Base-by-base conservation (phyloP, 2,797 vertebrate species). In the Holocentrus rufus region DNA sequence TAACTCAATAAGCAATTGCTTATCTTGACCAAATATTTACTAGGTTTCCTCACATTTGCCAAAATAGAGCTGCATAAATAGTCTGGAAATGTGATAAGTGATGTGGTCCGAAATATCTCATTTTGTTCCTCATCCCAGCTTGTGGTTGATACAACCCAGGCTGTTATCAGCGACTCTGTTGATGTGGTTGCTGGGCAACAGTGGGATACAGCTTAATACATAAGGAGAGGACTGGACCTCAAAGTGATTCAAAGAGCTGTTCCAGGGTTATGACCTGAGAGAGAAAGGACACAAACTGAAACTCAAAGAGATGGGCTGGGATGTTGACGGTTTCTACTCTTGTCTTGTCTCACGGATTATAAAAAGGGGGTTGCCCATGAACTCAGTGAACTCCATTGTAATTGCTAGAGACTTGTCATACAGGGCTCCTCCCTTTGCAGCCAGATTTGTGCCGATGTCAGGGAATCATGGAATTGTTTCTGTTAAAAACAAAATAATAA, bases 121-220 rank as follows among this genome's bases (percentile, higher is more conserved):
- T 65, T 54, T 44, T 47, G 25, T 58, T 49, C 39, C 27, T 63
- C 55, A 64, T 75, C 60, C 74, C 13, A 68, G 72, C 53, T 78
- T 61, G 61, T 18, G 55, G 57, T 67, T 86, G 85, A 90, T 39
- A 80, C 9, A 79, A 76, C 69, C 78, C 85, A 90, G 85, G 61
- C 68, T 58, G 18, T 53, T 80, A 22, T 82, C 55, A 14, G 69
- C 25, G 1, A 53, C 68, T 61, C 22, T 91, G 87, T 91, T 90
- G 84, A 85, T 81, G 79, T 53, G 63, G 83, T 89, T 83, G 78
- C 88, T 7, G 17, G 54, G 86, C 58, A 77, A 85, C 22, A 7
- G 11, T 20, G 25, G 42, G 47, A 66, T 36, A 64, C 85, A 57
- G 73, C 14, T 7, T 59, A 61, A 87, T 58, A 64, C 74, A 23